phyloP scores from a whole-genome alignment of 2,113 vertebrate genomes.

The Haliaeetus leucogaster region DNA sequence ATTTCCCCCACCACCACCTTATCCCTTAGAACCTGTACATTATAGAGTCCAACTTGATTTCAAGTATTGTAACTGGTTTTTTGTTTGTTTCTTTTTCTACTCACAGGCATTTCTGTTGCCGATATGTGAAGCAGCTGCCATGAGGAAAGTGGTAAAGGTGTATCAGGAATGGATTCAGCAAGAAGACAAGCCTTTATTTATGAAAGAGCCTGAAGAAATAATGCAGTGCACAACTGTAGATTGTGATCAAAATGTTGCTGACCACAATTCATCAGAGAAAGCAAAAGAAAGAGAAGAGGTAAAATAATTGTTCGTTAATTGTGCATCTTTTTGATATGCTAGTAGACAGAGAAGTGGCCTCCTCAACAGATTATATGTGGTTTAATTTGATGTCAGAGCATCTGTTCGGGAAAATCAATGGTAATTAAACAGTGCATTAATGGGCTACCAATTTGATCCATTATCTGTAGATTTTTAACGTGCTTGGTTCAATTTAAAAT shows the following conservation, averaged over 20 bases:
- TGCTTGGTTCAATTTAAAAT: background rate
- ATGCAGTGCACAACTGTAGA: slow-evolving; percentile 64
- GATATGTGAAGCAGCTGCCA: slow-evolving; percentile 95
- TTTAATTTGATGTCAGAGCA: background rate
- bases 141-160: slow-evolving; percentile 95
- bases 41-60: background rate
- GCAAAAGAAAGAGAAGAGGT: slow-evolving; percentile 81
- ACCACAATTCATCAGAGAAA: slow-evolving; percentile 78
- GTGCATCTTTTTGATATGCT: background rate
- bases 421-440: background rate
- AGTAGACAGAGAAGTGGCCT: background rate
- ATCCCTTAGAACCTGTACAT: background rate
- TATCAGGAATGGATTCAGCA: slow-evolving; percentile 99
- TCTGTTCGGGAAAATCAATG: background rate
- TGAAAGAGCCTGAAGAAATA: slow-evolving; percentile 91
- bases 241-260: slow-evolving; percentile 72
- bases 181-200: slow-evolving; percentile 95
- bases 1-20: background rate
- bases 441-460: background rate
- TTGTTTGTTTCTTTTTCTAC: background rate
- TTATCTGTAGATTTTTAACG: background rate
- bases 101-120: slow-evolving; percentile 92
- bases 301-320: background rate
- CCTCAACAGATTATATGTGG: background rate
- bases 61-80: background rate